Evolutionary conservation across 2,888 invertebrate genomes (phyloP).

Genomic region (Aromia moschata): DNA sequence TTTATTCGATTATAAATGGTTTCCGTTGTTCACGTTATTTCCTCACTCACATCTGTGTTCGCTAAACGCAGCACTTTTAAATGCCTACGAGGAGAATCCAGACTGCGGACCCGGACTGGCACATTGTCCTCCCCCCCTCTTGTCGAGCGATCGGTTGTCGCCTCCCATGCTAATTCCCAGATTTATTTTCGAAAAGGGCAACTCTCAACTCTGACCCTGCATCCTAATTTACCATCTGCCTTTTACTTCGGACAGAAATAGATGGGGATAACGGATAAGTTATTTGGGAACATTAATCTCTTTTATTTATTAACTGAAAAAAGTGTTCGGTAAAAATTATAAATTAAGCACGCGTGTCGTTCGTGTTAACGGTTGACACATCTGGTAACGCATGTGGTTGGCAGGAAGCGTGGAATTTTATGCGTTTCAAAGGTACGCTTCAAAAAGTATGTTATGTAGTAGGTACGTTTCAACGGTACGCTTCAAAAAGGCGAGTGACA

Average conservation of each 20-base stretch:
- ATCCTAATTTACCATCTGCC: slow-evolving; percentile 56
- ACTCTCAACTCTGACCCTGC: slow-evolving; percentile 53
- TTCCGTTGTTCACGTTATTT: too few species aligned
- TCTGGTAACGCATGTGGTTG: too few species aligned
- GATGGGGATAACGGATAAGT: slow-evolving; percentile 42
- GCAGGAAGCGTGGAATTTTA: too few species aligned
- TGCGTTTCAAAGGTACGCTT: too few species aligned
- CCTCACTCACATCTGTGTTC: not conserved
- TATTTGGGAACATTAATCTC: slow-evolving; percentile 35
- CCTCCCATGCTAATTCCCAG: slow-evolving; percentile 60
- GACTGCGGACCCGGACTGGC: not conserved
- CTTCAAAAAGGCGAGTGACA: too few species aligned
- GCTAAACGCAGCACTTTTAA: not conserved
- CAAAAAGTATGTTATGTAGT: too few species aligned
- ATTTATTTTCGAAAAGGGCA: slow-evolving; percentile 51
- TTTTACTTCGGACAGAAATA: slow-evolving; percentile 51
- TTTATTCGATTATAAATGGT: too few species aligned
- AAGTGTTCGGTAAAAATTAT: not conserved
- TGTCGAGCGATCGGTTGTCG: slow-evolving; percentile 58
- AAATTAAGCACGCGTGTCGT: not conserved
- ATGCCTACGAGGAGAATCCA: not conserved
- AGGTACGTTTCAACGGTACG: too few species aligned
- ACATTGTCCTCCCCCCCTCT: slow-evolving; percentile 31
- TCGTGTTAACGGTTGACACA: not conserved
- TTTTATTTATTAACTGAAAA: slow-evolving; percentile 30